These are phyloP conservation scores for Ooceraea biroi DNA, from an alignment of 1,140 invertebrate genomes.

Conservation along the genomic window DNA sequence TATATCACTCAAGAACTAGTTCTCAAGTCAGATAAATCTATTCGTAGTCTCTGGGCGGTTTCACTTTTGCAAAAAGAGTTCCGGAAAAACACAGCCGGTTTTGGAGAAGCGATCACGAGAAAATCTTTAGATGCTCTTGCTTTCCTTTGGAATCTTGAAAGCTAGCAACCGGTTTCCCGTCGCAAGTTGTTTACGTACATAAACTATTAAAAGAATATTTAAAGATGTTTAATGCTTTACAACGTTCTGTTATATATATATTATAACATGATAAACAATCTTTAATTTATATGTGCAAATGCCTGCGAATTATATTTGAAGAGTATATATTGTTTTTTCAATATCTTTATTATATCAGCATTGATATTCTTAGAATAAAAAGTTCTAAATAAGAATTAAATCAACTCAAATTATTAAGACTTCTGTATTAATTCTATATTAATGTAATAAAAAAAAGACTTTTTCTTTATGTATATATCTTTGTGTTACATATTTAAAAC, in stretches of 20 bases:
- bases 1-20: not conserved
- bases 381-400: too few species aligned
- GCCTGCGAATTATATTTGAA: too few species aligned
- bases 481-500: too few species aligned
- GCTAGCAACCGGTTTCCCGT: conserved; percentile 49
- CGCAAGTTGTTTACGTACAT: not conserved
- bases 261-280: not conserved
- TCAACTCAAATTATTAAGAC: too few species aligned
- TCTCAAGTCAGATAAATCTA: conserved; percentile 12
- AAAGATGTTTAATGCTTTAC: not conserved
- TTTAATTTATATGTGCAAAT: conserved; percentile 13
- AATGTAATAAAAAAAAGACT: too few species aligned
- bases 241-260: too few species aligned
- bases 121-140: conserved; percentile 51
- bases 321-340: not conserved
- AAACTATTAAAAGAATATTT: not conserved
- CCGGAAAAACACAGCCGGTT: conserved; percentile 27
- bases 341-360: too few species aligned
- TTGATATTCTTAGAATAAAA: not conserved
- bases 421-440: too few species aligned
- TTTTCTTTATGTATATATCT: too few species aligned
- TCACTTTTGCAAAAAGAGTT: conserved; percentile 58
- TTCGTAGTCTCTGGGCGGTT: not conserved
- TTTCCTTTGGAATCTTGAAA: conserved; percentile 56
- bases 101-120: conserved; percentile 52